These are phyloP conservation scores for Crenichthys baileyi DNA, from an alignment of 2,797 vertebrate species.

Conservation along the genomic window DNA sequence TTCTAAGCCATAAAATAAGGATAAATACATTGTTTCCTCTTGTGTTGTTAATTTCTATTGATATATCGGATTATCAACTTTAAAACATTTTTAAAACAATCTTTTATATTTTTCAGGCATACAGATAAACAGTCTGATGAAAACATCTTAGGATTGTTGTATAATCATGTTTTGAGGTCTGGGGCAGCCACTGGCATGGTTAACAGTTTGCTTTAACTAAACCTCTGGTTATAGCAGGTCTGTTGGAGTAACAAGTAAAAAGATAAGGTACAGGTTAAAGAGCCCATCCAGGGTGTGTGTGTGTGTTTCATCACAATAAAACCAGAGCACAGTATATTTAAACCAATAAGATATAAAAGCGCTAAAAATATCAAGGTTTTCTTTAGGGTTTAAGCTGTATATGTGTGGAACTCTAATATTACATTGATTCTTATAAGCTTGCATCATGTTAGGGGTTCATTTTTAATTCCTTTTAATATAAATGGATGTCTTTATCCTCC, in stretches of 20 bases:
- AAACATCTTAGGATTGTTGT: too few relatives aligned
- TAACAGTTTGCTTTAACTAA: not conserved
- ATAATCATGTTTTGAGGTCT: too few relatives aligned
- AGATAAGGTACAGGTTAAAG: not conserved
- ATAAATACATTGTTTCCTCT: too few relatives aligned
- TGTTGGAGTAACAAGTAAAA: not conserved
- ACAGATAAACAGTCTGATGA: too few relatives aligned
- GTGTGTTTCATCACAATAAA: not conserved
- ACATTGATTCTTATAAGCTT: not conserved
- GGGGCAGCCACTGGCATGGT: too few relatives aligned
- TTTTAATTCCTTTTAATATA: conserved; percentile 26
- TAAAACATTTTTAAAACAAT: too few relatives aligned
- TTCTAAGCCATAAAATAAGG: too few relatives aligned
- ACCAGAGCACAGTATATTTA: not conserved
- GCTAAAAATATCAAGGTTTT: not conserved
- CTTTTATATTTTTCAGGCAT: too few relatives aligned
- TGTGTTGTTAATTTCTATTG: too few relatives aligned
- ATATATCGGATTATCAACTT: too few relatives aligned
- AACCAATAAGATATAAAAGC: not conserved
- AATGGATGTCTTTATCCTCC: conserved; percentile 33
- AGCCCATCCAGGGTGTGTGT: not conserved
- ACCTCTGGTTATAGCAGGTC: not conserved
- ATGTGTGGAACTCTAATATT: conserved; percentile 14
- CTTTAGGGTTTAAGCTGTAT: conserved; percentile 7
- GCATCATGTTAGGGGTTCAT: conserved; percentile 22